Percentiles rank a stretch among this genome's conserved stretches.
Evolutionary conservation across 2,797 vertebrate genomes (phyloP).

Genomic region (Strix occidentalis): DNA sequence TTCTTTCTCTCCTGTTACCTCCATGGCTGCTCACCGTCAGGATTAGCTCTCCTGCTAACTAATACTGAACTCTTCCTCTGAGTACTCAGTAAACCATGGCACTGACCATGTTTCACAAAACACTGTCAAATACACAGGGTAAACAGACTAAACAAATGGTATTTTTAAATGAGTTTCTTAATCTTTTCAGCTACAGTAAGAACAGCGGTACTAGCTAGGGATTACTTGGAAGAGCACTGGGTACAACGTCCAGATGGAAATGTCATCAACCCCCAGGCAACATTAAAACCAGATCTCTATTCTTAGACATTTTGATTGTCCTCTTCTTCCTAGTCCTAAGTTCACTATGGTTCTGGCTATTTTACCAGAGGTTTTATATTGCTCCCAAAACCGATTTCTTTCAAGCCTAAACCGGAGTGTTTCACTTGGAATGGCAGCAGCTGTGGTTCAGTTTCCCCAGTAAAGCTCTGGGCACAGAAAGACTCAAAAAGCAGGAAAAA

Average conservation of each 20-base stretch:
- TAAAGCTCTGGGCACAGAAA: conserved; percentile 19
- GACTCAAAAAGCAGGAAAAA: conserved; percentile 32
- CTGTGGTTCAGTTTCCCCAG: conserved; percentile 30
- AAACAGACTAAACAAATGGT: not conserved
- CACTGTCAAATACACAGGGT: not conserved
- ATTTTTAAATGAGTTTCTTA: not conserved
- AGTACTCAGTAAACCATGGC: not conserved
- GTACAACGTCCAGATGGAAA: conserved; percentile 13
- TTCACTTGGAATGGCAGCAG: conserved; percentile 55
- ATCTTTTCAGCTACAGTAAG: not conserved
- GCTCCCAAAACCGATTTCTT: not conserved
- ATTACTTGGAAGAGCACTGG: not conserved
- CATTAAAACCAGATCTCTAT: not conserved
- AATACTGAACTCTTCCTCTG: not conserved
- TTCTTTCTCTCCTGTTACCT: not conserved
- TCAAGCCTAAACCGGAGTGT: not conserved
- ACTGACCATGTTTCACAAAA: not conserved
- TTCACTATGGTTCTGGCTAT: not conserved
- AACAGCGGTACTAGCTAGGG: not conserved
- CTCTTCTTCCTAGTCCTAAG: not conserved
- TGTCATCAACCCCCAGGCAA: not conserved
- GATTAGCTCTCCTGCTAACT: not conserved
- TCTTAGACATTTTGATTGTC: conserved; percentile 9
- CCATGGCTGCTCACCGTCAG: not conserved
- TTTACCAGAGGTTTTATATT: conserved; percentile 19